These are phyloP conservation scores for Colinus virginianus DNA, from an alignment of 2,113 vertebrate genomes.

Conservation along the genomic window DNA sequence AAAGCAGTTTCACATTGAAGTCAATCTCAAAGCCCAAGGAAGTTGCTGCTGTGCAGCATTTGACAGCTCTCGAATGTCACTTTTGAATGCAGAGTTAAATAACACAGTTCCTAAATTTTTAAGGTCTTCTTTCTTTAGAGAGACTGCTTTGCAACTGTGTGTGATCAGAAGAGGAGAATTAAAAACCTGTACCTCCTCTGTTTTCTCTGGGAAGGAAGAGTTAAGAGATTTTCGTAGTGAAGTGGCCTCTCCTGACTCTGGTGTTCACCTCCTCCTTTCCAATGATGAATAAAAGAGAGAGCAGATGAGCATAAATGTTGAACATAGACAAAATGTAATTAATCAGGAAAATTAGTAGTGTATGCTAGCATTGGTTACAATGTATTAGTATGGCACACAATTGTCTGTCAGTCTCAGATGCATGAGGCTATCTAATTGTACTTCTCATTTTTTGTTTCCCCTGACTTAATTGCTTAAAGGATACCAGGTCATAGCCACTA, in stretches of 20 bases:
- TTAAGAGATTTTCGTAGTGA: not conserved
- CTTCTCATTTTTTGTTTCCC: conserved; percentile 38
- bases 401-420: conserved; percentile 7
- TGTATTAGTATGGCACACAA: not conserved
- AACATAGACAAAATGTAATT: not conserved
- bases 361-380: not conserved
- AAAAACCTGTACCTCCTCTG: rapidly evolving
- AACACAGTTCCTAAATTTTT: not conserved
- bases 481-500: not conserved
- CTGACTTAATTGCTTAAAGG: not conserved
- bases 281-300: not conserved
- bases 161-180: not conserved
- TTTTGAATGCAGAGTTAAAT: not conserved
- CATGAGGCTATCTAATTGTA: not conserved
- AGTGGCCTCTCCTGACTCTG: not conserved
- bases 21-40: not conserved
- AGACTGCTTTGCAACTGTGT: rapidly evolving
- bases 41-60: not conserved
- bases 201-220: not conserved
- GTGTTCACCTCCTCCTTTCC: not conserved
- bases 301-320: not conserved
- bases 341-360: not conserved
- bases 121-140: not conserved
- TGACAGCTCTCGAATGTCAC: not conserved
- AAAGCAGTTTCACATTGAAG: not conserved